These are phyloP conservation scores for Venusia cambrica DNA, from an alignment of 2,888 invertebrate genomes.

Conservation along the genomic window DNA sequence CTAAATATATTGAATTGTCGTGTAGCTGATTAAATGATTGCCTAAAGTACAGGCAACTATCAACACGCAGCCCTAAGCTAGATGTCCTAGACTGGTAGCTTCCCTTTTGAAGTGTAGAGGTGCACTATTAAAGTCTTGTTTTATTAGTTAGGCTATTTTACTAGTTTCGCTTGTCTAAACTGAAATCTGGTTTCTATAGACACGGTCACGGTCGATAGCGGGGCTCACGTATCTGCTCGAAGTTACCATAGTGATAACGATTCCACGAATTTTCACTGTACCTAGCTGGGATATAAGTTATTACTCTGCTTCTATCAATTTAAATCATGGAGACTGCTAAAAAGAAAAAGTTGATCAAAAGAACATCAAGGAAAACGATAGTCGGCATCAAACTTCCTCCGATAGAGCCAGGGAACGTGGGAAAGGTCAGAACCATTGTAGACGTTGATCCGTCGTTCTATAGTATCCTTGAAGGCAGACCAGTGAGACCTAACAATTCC, in stretches of 20 bases:
- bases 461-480: conserved; percentile 80
- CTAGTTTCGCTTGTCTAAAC: too few relatives aligned
- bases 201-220: conserved; percentile 6
- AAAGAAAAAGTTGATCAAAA: conserved; percentile 47
- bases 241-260: conserved; percentile 64
- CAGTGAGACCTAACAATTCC: conserved; percentile 78
- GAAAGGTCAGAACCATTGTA: conserved; percentile 71
- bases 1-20: too few relatives aligned
- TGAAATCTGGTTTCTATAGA: conserved; percentile 15
- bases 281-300: too few relatives aligned
- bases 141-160: too few relatives aligned
- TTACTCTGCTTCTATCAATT: too few relatives aligned
- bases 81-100: too few relatives aligned
- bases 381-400: conserved; percentile 64
- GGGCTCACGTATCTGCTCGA: conserved; percentile 6
- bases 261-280: too few relatives aligned
- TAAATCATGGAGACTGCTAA: conserved; percentile 27
- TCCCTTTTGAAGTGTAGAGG: too few relatives aligned
- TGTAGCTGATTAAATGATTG: too few relatives aligned
- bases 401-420: conserved; percentile 47
- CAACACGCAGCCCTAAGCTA: too few relatives aligned
- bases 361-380: conserved; percentile 46
- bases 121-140: too few relatives aligned
- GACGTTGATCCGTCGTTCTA: conserved; percentile 85
- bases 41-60: too few relatives aligned